Base-by-base conservation (phyloP, 2,113 vertebrate species). In the Anguilla rostrata region DNA sequence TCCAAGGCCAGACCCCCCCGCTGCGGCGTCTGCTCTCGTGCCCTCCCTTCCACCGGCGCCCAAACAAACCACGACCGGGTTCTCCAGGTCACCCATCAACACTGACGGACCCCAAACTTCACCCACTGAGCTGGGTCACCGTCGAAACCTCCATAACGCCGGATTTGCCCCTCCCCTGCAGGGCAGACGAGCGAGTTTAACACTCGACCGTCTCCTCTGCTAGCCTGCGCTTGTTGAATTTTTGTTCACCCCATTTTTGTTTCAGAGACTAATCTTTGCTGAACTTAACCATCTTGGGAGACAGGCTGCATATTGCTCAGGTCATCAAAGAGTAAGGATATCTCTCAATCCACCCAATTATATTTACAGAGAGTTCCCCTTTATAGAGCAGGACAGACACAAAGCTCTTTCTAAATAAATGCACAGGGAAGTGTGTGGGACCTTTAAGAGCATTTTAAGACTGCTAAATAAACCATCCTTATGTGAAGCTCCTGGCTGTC, bases 81-180 rank as follows among this genome's bases (percentile, higher is more conserved):
- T 49, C 56, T n/a, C 18, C 78, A 34, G 22, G 71, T 82, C 81
- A 82, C 83, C 84, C 57, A 86, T 87, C 88, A 81, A 39, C 18
- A 20, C 82, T 18, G 18, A 71, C 41, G 53, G 83, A 39, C 78
- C 81, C 57, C 43, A 53, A 29, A 80, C 43, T n/a, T 63, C 39
- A 78, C 78, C 56, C 79, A 29, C 39, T 7, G 57, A 86, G 39
- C 39, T 78, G 86, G 86, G 86, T 86, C 83, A 82, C 78, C 39
- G 86, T 87, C 82, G 84, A 20, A 66, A 66, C 18, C 60, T 26
- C 60, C 49, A 12, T 53, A 26, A 66, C 49, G 49, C 14, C 20
- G 49, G 29, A 43, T 66, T 20, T 66, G 18, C 60, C 60, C 63
- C 26, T 71, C 26, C 63, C 63, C 82, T 34, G 60, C 57, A 39